These are phyloP conservation scores for Phaonia tiefii DNA, from an alignment of 2,888 invertebrate genomes.

Conservation along the genomic window DNA sequence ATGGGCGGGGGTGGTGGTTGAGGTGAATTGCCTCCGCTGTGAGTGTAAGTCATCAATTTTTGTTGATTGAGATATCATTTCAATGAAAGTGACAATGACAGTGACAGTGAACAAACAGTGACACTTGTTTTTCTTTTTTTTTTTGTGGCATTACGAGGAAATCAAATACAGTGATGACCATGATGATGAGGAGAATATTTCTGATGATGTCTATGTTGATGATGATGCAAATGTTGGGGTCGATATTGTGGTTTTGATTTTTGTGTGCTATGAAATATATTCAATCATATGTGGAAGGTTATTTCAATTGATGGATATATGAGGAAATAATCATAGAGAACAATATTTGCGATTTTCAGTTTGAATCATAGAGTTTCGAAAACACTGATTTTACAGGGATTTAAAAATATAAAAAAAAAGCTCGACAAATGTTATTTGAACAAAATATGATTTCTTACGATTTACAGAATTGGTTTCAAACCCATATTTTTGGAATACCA, in stretches of 20 bases:
- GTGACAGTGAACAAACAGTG: conserved; percentile 42
- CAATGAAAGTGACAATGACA: conserved; percentile 61
- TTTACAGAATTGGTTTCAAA: no score
- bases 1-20: background rate
- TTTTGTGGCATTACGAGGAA: conserved; percentile 46
- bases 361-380: no score
- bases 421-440: no score
- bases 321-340: background rate
- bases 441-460: no score
- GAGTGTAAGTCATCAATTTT: conserved; percentile 35
- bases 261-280: background rate
- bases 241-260: background rate
- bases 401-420: no score
- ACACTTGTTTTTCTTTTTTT: conserved; percentile 52
- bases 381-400: no score
- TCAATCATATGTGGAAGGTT: conserved; percentile 37
- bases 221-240: background rate
- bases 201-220: conserved; percentile 18
- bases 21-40: background rate
- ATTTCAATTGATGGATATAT: conserved; percentile 24
- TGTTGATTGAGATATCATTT: conserved; percentile 40
- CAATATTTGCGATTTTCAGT: background rate
- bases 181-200: no score
- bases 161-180: conserved; percentile 12
- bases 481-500: no score